phyloP scores from a whole-genome alignment of 2,888 invertebrate genomes.

The Salticus scenicus region DNA sequence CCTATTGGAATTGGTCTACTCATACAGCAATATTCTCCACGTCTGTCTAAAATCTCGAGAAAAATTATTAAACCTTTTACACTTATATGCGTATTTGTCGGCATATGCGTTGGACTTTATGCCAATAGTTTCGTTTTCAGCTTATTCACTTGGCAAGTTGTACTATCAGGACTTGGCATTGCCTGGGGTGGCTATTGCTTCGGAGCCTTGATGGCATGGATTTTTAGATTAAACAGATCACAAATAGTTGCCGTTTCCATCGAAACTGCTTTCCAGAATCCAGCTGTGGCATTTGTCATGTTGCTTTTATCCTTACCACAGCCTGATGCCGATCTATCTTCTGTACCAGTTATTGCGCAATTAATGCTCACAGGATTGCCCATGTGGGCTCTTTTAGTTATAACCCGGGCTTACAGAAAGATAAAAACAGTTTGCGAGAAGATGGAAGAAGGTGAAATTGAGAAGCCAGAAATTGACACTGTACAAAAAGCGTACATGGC shows the following conservation, averaged over 20 bases:
- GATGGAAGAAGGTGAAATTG: conserved; percentile 12
- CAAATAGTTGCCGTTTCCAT: conserved; percentile 92
- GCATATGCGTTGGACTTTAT: conserved; percentile 86
- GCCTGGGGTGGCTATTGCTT: conserved; percentile 88
- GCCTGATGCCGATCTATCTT: conserved; percentile 80
- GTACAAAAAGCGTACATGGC: conserved; percentile 53
- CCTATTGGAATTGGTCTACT: conserved; percentile 80
- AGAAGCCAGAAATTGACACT: conserved; percentile 50
- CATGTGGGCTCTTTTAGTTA: conserved; percentile 61
- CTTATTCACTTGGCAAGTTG: conserved; percentile 86
- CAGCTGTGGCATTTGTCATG: conserved; percentile 92
- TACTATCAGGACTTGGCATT: conserved; percentile 85
- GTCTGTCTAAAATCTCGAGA: conserved; percentile 73
- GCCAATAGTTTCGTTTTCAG: conserved; percentile 93
- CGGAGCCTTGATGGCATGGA: conserved; percentile 81
- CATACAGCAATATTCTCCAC: conserved; percentile 71
- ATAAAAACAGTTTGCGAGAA: background rate
- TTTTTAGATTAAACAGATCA: conserved; percentile 80
- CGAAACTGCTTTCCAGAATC: conserved; percentile 83
- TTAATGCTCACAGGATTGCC: conserved; percentile 80
- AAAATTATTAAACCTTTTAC: conserved; percentile 68
- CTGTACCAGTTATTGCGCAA: conserved; percentile 92
- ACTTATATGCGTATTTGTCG: conserved; percentile 47
- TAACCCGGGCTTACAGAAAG: conserved; percentile 33
- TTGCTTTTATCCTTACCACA: conserved; percentile 86